Conservation (phyloP, 2,888 invertebrate genomes). For the Mesochorus sp. region DNA sequence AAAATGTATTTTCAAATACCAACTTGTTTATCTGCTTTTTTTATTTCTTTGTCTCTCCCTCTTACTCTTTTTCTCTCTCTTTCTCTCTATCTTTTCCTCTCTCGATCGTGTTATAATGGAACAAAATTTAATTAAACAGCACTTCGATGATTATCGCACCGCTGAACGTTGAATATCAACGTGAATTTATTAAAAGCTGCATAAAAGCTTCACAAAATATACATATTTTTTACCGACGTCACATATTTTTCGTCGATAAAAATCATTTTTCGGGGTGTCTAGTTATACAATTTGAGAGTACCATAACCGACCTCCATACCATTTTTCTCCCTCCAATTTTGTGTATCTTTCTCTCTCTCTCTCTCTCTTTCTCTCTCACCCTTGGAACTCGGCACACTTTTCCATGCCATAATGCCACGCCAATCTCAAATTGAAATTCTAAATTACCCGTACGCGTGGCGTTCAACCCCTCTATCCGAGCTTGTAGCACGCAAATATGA, state of each 20-base stretch:
- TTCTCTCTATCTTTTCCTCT: too few species aligned
- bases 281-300: slow-evolving; percentile 27
- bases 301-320: not conserved
- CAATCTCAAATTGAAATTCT: slow-evolving; percentile 44
- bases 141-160: too few species aligned
- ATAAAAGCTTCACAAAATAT: not conserved
- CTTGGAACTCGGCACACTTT: too few species aligned
- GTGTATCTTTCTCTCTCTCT: too few species aligned
- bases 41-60: not conserved
- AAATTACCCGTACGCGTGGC: slow-evolving; percentile 32
- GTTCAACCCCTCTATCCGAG: not conserved
- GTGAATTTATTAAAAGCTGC: too few species aligned
- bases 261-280: slow-evolving; percentile 33
- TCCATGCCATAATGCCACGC: not conserved
- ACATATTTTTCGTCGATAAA: too few species aligned
- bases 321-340: not conserved
- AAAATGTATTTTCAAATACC: not conserved
- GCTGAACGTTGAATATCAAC: too few species aligned
- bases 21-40: not conserved
- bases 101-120: too few species aligned
- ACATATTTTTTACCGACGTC: too few species aligned
- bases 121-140: too few species aligned
- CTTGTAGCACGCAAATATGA: slow-evolving; percentile 25
- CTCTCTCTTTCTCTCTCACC: too few species aligned
- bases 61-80: not conserved